These are phyloP conservation scores for Eulimnadia texana DNA, from an alignment of 1,140 invertebrate species.

Conservation along the genomic window DNA sequence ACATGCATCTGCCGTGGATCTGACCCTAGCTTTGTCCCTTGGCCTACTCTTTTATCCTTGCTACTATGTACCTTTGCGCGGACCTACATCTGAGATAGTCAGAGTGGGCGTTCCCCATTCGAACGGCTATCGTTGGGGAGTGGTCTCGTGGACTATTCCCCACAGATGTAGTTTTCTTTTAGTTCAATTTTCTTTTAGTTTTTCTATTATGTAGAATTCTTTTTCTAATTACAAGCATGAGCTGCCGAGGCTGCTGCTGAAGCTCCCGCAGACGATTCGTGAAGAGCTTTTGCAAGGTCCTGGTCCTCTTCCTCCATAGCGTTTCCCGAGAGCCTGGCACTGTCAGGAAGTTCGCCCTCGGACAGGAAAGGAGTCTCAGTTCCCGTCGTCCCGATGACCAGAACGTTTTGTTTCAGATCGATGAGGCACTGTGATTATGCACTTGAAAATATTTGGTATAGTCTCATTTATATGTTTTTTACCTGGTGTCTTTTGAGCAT, in stretches of 20 bases:
- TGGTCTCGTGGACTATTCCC: no score
- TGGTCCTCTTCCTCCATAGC: slow-evolving; percentile 34
- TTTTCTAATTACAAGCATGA: no score
- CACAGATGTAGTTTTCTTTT: no score
- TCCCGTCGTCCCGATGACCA: slow-evolving; percentile 88
- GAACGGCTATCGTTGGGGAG: no score
- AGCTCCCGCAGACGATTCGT: slow-evolving; percentile 27
- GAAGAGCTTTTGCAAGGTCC: slow-evolving; percentile 43
- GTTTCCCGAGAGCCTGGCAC: slow-evolving; percentile 35
- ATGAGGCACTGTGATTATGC: slow-evolving; percentile 60
- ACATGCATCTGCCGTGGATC: no score
- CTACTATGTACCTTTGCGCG: no score
- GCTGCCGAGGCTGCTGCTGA: background rate
- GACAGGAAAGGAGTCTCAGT: slow-evolving; percentile 79
- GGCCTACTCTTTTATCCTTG: no score
- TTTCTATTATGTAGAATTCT: no score
- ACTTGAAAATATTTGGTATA: background rate
- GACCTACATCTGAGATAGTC: no score
- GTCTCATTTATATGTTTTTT: slow-evolving; percentile 16
- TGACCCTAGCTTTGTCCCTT: no score
- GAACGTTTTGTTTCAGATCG: slow-evolving; percentile 74
- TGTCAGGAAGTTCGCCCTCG: slow-evolving; percentile 68
- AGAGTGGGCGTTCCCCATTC: no score
- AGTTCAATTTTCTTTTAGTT: no score
- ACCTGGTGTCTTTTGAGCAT: slow-evolving; percentile 93